phyloP scores from a whole-genome alignment of 1,140 invertebrate species.

The Venustaconcha ellipsiformis region DNA sequence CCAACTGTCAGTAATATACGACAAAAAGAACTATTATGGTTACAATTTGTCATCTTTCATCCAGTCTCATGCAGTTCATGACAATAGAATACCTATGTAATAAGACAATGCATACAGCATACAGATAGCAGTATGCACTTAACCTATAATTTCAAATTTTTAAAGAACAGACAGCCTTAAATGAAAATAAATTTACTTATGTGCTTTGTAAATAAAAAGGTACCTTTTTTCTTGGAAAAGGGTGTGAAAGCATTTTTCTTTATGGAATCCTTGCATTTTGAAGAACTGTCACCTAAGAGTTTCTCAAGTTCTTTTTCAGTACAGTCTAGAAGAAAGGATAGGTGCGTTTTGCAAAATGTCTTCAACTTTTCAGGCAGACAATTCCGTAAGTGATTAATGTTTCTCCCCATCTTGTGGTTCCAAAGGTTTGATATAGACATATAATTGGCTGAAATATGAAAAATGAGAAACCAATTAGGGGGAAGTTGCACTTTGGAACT shows the following conservation, averaged over 20 bases:
- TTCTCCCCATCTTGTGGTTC: conserved; percentile 45
- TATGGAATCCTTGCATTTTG: conserved; percentile 7
- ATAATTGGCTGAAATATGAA: conserved; percentile 41
- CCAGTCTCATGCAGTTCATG: too few relatives aligned
- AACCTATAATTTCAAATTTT: too few relatives aligned
- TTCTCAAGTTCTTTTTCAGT: conserved; percentile 63
- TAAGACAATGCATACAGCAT: too few relatives aligned
- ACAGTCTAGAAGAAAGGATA: conserved; percentile 87
- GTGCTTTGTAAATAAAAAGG: not conserved
- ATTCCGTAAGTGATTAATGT: conserved; percentile 49
- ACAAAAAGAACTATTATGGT: too few relatives aligned
- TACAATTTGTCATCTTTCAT: too few relatives aligned
- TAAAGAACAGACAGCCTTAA: too few relatives aligned
- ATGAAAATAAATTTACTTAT: too few relatives aligned
- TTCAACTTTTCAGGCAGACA: conserved; percentile 84
- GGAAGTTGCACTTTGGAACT: not conserved
- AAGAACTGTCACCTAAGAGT: conserved; percentile 33
- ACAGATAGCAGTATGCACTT: too few relatives aligned
- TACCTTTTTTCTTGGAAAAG: conserved; percentile 56
- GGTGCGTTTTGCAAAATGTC: conserved; percentile 90
- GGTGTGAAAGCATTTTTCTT: conserved; percentile 46
- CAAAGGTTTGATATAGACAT: conserved; percentile 43
- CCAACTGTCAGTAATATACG: too few relatives aligned
- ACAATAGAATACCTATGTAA: too few relatives aligned
- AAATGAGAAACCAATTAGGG: conserved; percentile 1